These are phyloP conservation scores for Urocyon cinereoargenteus DNA, from an alignment of 2,797 vertebrate genomes.

Conservation along the genomic window DNA sequence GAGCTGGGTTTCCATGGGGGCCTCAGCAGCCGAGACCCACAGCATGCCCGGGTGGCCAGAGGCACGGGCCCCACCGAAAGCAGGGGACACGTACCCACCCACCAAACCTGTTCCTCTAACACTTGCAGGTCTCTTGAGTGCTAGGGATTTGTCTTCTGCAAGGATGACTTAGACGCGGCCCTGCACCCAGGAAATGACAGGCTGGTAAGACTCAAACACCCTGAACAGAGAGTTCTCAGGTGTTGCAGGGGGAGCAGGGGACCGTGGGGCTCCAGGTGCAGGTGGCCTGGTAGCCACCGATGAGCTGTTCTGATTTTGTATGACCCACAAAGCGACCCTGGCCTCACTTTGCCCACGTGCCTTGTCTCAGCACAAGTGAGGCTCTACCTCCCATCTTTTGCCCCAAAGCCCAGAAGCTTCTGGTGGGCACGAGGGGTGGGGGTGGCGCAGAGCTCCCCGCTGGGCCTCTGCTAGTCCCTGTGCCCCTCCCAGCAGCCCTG, in stretches of 20 bases:
- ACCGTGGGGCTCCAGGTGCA: neutral
- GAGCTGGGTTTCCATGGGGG: rapidly evolving
- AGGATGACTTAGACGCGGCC: neutral
- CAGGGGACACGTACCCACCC: rapidly evolving
- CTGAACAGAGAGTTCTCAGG: rapidly evolving
- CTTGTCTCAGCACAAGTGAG: neutral
- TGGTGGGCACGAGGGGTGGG: rapidly evolving
- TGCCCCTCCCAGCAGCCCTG: neutral
- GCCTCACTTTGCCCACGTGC: rapidly evolving
- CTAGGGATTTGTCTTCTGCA: neutral
- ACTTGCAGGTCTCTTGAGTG: rapidly evolving
- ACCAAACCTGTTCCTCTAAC: rapidly evolving
- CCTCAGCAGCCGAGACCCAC: rapidly evolving
- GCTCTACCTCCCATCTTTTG: rapidly evolving
- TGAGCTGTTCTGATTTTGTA: neutral
- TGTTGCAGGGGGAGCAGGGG: neutral
- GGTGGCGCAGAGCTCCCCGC: neutral
- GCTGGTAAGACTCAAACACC: rapidly evolving
- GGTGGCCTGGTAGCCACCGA: neutral
- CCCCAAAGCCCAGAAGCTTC: rapidly evolving
- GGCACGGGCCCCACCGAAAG: too few species aligned
- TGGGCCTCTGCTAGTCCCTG: neutral
- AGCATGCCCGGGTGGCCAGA: rapidly evolving
- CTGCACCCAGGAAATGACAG: neutral
- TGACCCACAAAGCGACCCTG: neutral